phyloP scores from a whole-genome alignment of 1,140 invertebrate species.

The Drosophila setifemur region DNA sequence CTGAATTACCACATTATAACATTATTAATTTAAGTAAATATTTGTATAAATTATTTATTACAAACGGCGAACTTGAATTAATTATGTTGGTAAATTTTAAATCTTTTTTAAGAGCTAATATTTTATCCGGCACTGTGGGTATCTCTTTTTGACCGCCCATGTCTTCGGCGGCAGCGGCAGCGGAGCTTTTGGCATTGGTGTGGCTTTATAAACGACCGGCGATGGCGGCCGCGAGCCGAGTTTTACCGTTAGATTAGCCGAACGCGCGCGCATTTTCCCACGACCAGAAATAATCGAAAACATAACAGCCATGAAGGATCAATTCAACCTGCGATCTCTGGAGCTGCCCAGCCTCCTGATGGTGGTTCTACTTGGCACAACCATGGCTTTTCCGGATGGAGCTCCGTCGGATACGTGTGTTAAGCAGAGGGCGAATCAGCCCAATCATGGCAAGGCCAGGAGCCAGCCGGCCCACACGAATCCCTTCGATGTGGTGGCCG shows the following conservation, averaged over 20 bases:
- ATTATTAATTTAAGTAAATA: too few species aligned
- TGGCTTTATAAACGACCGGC: constrained; percentile 66
- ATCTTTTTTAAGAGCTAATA: neutral
- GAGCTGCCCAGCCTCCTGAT: constrained; percentile 17
- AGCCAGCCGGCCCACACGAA: constrained; percentile 85
- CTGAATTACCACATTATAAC: too few species aligned
- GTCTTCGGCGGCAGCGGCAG: constrained; percentile 18
- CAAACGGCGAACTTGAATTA: too few species aligned
- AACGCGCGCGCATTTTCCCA: constrained; percentile 47
- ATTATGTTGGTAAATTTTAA: too few species aligned
- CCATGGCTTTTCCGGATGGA: constrained; percentile 87
- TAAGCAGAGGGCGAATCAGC: constrained; percentile 87
- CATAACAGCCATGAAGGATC: constrained; percentile 34
- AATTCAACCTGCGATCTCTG: constrained; percentile 2
- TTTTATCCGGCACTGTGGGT: neutral
- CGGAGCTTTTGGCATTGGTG: constrained; percentile 36
- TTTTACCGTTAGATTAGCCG: constrained; percentile 60
- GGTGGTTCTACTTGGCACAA: constrained; percentile 8
- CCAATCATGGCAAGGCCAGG: constrained; percentile 88
- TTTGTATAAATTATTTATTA: too few species aligned
- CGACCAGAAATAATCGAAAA: constrained; percentile 15
- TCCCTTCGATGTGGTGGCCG: constrained; percentile 87
- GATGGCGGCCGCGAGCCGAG: constrained; percentile 58
- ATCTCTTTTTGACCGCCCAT: constrained; percentile 13
- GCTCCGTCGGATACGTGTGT: constrained; percentile 90